These are phyloP conservation scores for Chrysomela aeneicollis DNA, from an alignment of 2,888 invertebrate species.

Conservation along the genomic window DNA sequence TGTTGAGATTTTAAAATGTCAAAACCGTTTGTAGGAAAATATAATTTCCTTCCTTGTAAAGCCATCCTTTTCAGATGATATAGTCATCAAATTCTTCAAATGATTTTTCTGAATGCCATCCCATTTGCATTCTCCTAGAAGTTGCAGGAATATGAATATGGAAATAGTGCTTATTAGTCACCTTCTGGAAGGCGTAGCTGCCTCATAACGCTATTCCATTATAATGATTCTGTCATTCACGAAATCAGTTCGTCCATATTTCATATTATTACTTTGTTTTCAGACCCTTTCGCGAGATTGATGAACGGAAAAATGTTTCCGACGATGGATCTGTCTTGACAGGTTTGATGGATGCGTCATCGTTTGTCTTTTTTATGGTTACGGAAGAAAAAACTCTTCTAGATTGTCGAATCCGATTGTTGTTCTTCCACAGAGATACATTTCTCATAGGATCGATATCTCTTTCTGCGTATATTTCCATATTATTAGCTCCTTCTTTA, in stretches of 20 bases:
- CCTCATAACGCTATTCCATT: no score
- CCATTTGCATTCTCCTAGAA: no score
- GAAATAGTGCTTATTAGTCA: no score
- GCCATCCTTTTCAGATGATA: no score
- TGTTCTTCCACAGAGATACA: neutral
- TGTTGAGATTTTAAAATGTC: no score
- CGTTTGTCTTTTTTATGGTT: slow-evolving; percentile 1
- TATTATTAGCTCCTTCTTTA: neutral
- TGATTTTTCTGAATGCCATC: no score
- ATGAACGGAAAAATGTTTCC: neutral
- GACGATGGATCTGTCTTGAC: neutral
- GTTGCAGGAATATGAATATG: no score
- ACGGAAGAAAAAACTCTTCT: neutral
- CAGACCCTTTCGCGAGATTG: neutral
- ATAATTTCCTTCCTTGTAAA: no score
- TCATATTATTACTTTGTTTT: neutral
- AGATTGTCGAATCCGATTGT: neutral
- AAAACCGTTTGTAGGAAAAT: no score
- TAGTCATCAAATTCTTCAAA: no score
- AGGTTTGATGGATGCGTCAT: neutral
- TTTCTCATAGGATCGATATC: neutral
- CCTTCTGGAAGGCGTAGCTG: no score
- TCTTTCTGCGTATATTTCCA: neutral
- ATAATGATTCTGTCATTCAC: no score
- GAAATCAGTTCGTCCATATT: neutral